Evolutionary conservation across 2,888 invertebrate species (phyloP).

Genomic region (Aspidiotus rigidus): DNA sequence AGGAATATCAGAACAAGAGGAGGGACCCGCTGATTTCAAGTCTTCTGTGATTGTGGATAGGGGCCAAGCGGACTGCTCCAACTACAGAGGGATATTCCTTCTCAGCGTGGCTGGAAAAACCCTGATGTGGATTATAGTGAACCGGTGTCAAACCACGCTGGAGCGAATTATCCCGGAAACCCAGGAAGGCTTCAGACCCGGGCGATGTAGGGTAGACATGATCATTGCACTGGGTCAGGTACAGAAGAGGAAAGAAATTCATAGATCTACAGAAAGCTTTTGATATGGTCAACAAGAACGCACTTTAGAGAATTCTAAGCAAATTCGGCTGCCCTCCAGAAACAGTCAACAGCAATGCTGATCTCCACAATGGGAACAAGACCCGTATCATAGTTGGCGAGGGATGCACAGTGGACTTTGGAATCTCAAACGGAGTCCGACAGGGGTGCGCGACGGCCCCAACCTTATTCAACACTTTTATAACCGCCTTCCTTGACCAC

Average conservation of each 20-base stretch:
- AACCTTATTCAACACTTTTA: background rate
- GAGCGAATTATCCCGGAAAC: background rate
- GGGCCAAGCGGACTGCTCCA: background rate
- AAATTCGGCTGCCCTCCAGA: background rate
- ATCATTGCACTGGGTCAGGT: background rate
- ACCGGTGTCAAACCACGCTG: background rate
- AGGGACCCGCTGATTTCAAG: background rate
- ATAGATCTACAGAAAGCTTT: background rate
- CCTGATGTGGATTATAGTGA: background rate
- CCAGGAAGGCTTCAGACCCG: background rate
- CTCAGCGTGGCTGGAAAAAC: background rate
- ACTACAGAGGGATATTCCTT: background rate
- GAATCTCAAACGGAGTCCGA: background rate
- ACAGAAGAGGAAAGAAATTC: background rate
- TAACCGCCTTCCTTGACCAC: background rate
- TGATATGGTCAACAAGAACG: background rate
- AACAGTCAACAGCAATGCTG: background rate
- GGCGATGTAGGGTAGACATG: background rate
- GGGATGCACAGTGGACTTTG: background rate
- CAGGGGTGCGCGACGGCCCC: background rate
- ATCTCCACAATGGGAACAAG: background rate
- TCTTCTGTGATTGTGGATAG: background rate
- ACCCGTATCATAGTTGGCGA: background rate
- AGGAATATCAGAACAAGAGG: background rate
- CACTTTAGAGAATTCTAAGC: background rate